These are phyloP conservation scores for Eristalis pertinax DNA, from an alignment of 2,888 invertebrate genomes.

Conservation along the genomic window DNA sequence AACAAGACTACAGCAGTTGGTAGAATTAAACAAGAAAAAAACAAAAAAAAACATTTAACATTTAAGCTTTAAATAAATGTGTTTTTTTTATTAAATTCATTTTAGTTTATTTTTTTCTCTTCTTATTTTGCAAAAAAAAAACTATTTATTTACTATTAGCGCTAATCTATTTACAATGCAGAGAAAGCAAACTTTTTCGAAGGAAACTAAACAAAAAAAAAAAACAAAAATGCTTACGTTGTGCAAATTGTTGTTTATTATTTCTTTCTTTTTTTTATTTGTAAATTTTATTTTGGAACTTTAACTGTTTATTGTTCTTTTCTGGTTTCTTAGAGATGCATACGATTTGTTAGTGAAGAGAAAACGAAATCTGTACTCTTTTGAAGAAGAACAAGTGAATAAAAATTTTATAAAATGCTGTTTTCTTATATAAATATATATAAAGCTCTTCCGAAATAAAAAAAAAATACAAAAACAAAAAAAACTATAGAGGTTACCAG, in stretches of 20 bases:
- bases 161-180: slow-evolving; percentile 4
- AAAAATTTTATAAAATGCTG: slow-evolving; percentile 1
- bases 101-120: slow-evolving; percentile 11
- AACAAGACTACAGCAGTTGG: slow-evolving; percentile 38
- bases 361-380: slow-evolving; percentile 11
- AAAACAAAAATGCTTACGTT: slow-evolving; percentile 23
- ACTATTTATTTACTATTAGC: slow-evolving; percentile 8
- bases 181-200: too few relatives aligned
- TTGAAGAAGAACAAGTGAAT: not conserved
- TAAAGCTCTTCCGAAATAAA: slow-evolving; percentile 53
- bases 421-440: slow-evolving; percentile 28
- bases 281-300: not conserved
- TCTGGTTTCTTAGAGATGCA: slow-evolving; percentile 16
- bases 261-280: not conserved
- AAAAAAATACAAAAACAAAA: slow-evolving; percentile 30
- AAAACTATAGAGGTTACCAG: slow-evolving; percentile 23
- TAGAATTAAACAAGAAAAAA: slow-evolving; percentile 23
- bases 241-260: not conserved
- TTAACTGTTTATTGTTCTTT: slow-evolving; percentile 1
- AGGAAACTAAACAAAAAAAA: not conserved
- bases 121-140: not conserved
- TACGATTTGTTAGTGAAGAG: slow-evolving; percentile 13
- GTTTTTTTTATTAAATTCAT: slow-evolving; percentile 1
- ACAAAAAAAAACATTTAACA: slow-evolving; percentile 21
- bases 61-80: slow-evolving; percentile 45